Base-by-base conservation (phyloP, 2,888 invertebrate species). In the Cryptus viduatorius region DNA sequence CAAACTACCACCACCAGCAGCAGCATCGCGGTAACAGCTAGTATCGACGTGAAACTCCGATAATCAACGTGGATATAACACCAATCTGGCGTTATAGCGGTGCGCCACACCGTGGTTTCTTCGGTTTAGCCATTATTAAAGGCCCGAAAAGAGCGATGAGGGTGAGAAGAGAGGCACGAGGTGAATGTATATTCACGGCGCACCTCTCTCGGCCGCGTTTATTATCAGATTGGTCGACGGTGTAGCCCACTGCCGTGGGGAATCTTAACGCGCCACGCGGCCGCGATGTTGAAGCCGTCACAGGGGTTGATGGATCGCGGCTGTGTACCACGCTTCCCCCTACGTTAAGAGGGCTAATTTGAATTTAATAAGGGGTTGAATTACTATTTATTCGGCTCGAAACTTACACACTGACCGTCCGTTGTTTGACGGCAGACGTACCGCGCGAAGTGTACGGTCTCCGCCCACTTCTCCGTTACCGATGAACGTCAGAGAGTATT, bases 301-400 rank as follows among this genome's bases (percentile, higher is more conserved):
- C 89, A 85, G 82, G 81, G 82, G 83, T 92, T 92, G 92, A 93
- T 93, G 91, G 92, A 93, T 93, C 90, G 90, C 89, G 84, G 82
- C 42, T 71, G 65, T 65, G 79, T 75, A 71, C 59, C 16, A 75
- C 81, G 64, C 56, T 68, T 72, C 53, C 37, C 80, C 37, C 37
- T 37, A 46, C 59, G 71, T 77, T 80, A 73, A 79, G 79, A 86
- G 79, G 86, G 84, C 89, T 90, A 91, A 91, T 92, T 91, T 91
- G 90, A 91, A 90, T 91, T 92, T 91, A 91, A 92, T 91, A 90
- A 90, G 88, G 88, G 90, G 90, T 91, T 91, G 87, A 90, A 91
- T 92, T 87, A 86, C 88, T 82, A 87, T 86, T 88, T 87, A 88
- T 87, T 87, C 78, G 71, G 67, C 16, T 65, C 53, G 75, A 72